phyloP scores from a whole-genome alignment of 2,888 invertebrate species.

The Cartodere bifasciata region DNA sequence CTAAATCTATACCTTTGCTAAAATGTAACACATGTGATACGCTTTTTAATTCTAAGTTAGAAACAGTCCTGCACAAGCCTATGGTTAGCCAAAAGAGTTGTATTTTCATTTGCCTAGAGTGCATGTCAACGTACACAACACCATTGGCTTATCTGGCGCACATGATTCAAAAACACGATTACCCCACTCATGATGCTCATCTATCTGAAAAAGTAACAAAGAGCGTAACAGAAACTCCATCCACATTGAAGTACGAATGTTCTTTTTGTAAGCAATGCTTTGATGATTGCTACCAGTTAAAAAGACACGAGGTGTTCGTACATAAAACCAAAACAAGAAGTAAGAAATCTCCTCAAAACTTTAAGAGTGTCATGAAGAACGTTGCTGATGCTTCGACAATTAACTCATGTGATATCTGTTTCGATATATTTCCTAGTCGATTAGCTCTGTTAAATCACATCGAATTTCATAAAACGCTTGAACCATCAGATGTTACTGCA shows the following conservation, averaged over 20 bases:
- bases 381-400: neutral
- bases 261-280: constrained; percentile 15
- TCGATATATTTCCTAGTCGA: neutral
- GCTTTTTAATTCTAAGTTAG: neutral
- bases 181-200: neutral
- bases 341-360: too few relatives aligned
- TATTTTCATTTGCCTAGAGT: constrained; percentile 22
- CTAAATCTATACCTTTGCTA: constrained; percentile 8
- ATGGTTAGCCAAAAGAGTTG: neutral
- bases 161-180: neutral
- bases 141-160: neutral
- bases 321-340: too few relatives aligned
- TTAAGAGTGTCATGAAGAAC: neutral
- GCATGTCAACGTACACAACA: constrained; percentile 33
- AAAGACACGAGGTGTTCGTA: constrained; percentile 14
- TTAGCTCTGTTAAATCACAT: neutral
- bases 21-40: constrained; percentile 11
- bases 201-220: neutral
- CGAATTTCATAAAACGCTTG: neutral
- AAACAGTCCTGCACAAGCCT: neutral
- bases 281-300: constrained; percentile 19
- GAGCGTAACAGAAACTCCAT: neutral
- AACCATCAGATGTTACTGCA: too few relatives aligned
- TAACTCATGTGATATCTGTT: neutral
- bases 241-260: constrained; percentile 14